Evolutionary conservation across 2,113 vertebrate species (phyloP), one percentile per base, ranked within the genome.

Genomic region (Trinectes maculatus): DNA sequence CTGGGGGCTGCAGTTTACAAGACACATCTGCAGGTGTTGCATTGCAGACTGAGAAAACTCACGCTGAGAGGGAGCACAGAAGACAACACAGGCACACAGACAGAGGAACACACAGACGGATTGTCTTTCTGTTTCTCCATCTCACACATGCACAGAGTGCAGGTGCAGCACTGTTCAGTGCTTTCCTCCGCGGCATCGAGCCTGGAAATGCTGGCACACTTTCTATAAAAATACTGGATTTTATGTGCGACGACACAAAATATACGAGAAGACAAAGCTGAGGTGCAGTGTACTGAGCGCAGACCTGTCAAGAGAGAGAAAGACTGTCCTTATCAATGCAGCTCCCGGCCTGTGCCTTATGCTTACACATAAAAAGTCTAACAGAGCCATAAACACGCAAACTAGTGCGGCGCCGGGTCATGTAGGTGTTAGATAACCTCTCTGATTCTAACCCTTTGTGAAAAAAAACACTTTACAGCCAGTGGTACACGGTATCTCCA

Each of bases 1-100:
- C 86, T 82, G 68, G 67, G 64, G 74, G 74, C 82, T 79, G 71
- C 79, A 76, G 65, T 83, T 86, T 73, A 79, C 72, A 79, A 88
- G 85, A 72, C 77, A 86, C 87, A 87, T 91, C 84, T 90, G 92
- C 87, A 90, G 89, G 92, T 91, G 88, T 86, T 88, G 74, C 74
- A 74, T 85, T 89, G 89, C 85, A 85, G 85, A 74, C 71, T 58
- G 73, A 77, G 82, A 84, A n/a, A 85, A 83, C 62, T 80, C 71
- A 79, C 70, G 75, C 82, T 82, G 80, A 80, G 39, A 78, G 51
- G 47, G 63, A 73, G 53, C 67, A 44, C 53, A 61, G 64, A 61
- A 37, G 60, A 56, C 43, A 63, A 74, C 73, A 68, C 53, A 58
- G 57, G 65, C 47, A 13, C 44, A 42, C 52, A 72, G 62, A 79